Evolutionary conservation across 2,888 invertebrate species (phyloP), one percentile per base, ranked within the genome.

Genomic region (Dorcus hopei): DNA sequence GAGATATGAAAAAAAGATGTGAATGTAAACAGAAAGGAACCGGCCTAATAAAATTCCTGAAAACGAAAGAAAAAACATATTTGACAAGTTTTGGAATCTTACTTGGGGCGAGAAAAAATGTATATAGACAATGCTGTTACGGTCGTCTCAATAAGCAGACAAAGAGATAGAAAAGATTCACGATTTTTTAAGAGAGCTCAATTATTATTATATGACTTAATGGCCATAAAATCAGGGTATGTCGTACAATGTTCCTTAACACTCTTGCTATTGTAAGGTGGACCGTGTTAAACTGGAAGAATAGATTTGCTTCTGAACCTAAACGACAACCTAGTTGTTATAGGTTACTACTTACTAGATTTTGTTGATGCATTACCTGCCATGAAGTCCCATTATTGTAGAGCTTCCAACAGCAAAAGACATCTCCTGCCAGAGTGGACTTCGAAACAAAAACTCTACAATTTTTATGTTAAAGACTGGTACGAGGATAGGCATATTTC

Each of bases 381-480:
- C 8, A 59, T 63, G 54, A 59, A 65, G 41, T 61, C 63, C 4
- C 64, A 65, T 40, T 66, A 61, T 40, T 64, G 62, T 50, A 50
- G 62, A 50, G 52, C 58, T 19, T 19, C 56, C 4, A 49, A 52
- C 9, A 54, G 49, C 11, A 63, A 66, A 48, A 53, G 52, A 40
- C 62, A 65, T 49, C 33, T 63, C 14, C 54, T 61, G 49, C 57
- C 65, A 50, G 64, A 62, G 49, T 63, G 64, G 61, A 8, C 41
- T 9, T 64, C 61, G 7, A 47, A 55, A 43, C 16, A 49, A 56
- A 42, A 41, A 38, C 51, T 65, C 43, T 61, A 65, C n/a, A n/a
- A n/a, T n/a, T n/a, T n/a, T n/a, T n/a, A n/a, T n/a, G n/a, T n/a
- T n/a, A n/a, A n/a, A n/a, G n/a, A n/a, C n/a, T n/a, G n/a, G n/a